Conservation (phyloP, 2,888 invertebrate genomes). For the Acanthosepion esculentum region DNA sequence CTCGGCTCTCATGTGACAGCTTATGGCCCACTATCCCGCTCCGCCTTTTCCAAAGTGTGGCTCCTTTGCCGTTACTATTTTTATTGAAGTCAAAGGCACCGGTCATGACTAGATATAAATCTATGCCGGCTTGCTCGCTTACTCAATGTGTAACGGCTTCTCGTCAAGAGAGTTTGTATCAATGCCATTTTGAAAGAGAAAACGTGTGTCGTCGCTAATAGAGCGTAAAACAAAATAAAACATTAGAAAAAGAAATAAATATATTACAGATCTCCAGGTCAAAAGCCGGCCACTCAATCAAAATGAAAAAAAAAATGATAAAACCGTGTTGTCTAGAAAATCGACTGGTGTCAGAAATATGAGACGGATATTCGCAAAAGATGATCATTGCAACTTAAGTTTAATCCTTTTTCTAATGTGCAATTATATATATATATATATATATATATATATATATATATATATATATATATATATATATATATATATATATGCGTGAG, state of each 20-base stretch:
- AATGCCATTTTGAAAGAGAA: background rate
- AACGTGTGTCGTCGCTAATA: background rate
- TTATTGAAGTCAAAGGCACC: background rate
- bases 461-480: too few species aligned
- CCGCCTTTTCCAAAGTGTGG: background rate
- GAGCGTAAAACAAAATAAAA: background rate
- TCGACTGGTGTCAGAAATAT: background rate
- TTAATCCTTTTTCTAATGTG: background rate
- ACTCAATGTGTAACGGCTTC: background rate
- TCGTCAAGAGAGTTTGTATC: background rate
- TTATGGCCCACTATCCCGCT: background rate
- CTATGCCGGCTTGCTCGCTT: background rate
- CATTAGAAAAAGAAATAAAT: background rate
- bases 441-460: too few species aligned
- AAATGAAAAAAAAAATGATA: background rate
- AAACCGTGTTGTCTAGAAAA: background rate
- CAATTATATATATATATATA: too few species aligned
- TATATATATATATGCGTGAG: too few species aligned
- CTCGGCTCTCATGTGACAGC: background rate
- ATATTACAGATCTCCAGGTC: background rate
- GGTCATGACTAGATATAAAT: conserved; percentile 11
- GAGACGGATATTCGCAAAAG: background rate
- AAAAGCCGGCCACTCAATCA: background rate
- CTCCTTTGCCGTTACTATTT: background rate
- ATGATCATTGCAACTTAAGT: background rate